phyloP scores from a whole-genome alignment of 1,140 invertebrate genomes.

The Holotrichia oblita region DNA sequence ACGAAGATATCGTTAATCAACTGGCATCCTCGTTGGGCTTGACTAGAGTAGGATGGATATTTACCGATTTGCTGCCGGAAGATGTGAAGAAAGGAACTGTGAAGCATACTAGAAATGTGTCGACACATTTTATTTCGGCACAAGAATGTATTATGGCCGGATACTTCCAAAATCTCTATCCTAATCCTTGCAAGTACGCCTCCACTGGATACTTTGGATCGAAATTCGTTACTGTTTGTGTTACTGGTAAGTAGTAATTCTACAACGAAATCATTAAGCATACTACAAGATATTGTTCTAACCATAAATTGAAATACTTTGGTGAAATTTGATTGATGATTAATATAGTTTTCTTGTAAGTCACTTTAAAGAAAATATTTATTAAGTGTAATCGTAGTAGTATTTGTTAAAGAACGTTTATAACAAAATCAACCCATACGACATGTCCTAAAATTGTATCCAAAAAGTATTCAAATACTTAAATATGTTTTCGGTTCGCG shows the following conservation, averaged over 20 bases:
- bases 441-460: too few species aligned
- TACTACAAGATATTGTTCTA: too few species aligned
- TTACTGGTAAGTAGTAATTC: slow-evolving; percentile 78
- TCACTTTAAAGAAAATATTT: too few species aligned
- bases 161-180: slow-evolving; percentile 91
- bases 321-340: too few species aligned
- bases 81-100: slow-evolving; percentile 90
- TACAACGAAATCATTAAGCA: too few species aligned
- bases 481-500: too few species aligned
- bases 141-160: slow-evolving; percentile 99
- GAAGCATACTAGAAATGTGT: slow-evolving; percentile 76
- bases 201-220: slow-evolving; percentile 94
- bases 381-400: too few species aligned
- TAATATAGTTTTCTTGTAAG: too few species aligned
- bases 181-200: slow-evolving; percentile 91
- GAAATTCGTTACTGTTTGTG: slow-evolving; percentile 98
- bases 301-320: too few species aligned
- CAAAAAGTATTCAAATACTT: too few species aligned
- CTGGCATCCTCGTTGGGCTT: slow-evolving; percentile 85
- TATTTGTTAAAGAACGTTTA: too few species aligned
- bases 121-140: slow-evolving; percentile 95
- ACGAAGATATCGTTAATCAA: slow-evolving; percentile 76
- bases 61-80: slow-evolving; percentile 94
- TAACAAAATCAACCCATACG: too few species aligned
- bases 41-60: slow-evolving; percentile 95